Evolutionary conservation across 2,797 vertebrate species (phyloP), one percentile per base, ranked within the genome.

Genomic region (Oreonectes daqikongensis): DNA sequence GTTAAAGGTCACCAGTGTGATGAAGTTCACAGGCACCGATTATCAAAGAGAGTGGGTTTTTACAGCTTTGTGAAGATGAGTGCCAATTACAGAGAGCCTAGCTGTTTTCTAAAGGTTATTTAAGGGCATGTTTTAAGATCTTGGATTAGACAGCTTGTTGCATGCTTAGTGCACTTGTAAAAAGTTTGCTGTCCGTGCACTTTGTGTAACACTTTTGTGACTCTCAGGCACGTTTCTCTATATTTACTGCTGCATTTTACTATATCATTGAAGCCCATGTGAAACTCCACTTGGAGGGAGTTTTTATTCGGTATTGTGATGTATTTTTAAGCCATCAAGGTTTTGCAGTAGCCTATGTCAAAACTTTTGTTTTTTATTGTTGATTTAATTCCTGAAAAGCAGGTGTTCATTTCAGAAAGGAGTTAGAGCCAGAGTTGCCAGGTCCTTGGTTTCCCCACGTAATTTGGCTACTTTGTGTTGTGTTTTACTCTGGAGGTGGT

Each of bases 1-100:
- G 84, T 80, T 87, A 90, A 93, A 93, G 91, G 91, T 92, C 91
- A 90, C 73, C 84, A 69, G 82, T 84, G 84, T 88, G 87, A 86
- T 89, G 90, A 68, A 75, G 86, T 88, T 84, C 85, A 79, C 85
- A 85, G 81, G 85, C 75, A 79, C 84, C 81, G 80, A 90, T 91
- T 86, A 89, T 88, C 72, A 79, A 71, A 78, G 48, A 63, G 55
- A 86, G 83, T 61, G 59, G 79, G 66, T 84, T 65, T 61, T 79
- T 71, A 68, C 75, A 78, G 57, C 20, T 18, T 75, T 64, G 78
- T 72, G 75, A 69, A 67, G 59, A 70, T 24, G 55, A 46, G 68
- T 44, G 14, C 48, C 68, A 67, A 77, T 40, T 69, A 50, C 44
- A 57, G 7, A 20, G 44, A 22, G 17, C 35, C 35, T 55, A 38